Evolutionary conservation across 2,797 vertebrate genomes (phyloP), one percentile per base, ranked within the genome.

Genomic region (Botia almorhae): DNA sequence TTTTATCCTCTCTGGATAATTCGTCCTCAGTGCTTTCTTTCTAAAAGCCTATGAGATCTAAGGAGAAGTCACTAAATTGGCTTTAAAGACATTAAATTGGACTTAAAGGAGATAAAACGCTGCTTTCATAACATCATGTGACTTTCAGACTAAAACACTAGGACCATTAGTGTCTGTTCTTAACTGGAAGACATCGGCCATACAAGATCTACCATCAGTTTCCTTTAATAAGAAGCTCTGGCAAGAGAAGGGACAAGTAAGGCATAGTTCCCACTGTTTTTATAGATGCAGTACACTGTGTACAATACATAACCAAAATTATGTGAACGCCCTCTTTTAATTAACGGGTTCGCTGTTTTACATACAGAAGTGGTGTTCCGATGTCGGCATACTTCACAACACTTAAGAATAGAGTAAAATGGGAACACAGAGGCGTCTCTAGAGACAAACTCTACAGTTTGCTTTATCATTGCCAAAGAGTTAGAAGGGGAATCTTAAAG

Each of bases 81-180:
- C 43, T 78, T 71, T 78, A 67, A 84, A 69, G 72, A 67, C 85
- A 79, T 85, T 56, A 69, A 87, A 82, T 64, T 58, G 23, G 21
- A 36, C 43, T 82, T 88, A 82, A 56, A 78, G 53, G 5, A 63
- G 17, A 48, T 82, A 70, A 81, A 81, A 78, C 74, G 61, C 51
- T 21, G 23, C 69, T 71, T 83, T 76, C 73, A 71, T 74, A 55
- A 55, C 69, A 43, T 55, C 1, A 13, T 75, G 7, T 17, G 63
- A 72, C 78, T 64, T 26, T 13, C 0, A 60, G 39, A 70, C 43
- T 26, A 23, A 39, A 61, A 51, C 60, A 73, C 63, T 56, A 46
- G 29, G 36, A 61, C 69, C 70, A 63, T 81, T 78, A 68, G 51
- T 51, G 19, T n/a, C 67, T 68, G 4, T 55, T 58, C 78, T 76